A percentile compares a stretch with the other conserved stretches of the same genome.
These are phyloP conservation scores for Falco biarmicus DNA, from an alignment of 2,797 vertebrate genomes.

Conservation along the genomic window DNA sequence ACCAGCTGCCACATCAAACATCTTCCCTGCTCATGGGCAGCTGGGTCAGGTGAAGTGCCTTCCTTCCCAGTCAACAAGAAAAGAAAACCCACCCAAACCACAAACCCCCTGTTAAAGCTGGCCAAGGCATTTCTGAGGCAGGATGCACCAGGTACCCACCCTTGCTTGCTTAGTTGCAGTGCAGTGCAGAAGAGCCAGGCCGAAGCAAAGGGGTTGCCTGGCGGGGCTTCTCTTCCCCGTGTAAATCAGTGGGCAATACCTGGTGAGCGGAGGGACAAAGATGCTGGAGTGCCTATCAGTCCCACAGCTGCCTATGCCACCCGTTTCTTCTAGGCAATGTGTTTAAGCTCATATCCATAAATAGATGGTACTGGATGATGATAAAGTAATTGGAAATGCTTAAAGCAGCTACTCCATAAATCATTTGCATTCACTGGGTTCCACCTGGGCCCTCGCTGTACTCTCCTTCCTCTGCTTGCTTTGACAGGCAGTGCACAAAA, in stretches of 20 bases:
- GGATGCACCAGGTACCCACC: neutral
- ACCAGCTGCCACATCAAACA: neutral
- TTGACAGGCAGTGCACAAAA: conserved; percentile 18
- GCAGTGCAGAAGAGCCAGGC: neutral
- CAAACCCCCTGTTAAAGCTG: neutral
- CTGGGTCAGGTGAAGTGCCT: neutral
- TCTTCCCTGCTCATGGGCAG: neutral
- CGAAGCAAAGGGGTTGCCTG: neutral
- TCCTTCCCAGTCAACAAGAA: neutral
- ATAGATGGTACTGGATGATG: neutral
- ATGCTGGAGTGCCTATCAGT: neutral
- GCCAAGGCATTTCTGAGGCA: neutral
- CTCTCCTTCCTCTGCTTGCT: neutral
- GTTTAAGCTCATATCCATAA: conserved; percentile 9
- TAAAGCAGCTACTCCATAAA: conserved; percentile 40
- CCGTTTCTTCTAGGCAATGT: neutral
- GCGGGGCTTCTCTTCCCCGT: neutral
- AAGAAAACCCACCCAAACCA: neutral
- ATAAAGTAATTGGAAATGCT: conserved; percentile 4
- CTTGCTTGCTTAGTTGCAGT: neutral
- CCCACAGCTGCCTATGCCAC: neutral
- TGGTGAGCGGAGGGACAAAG: neutral
- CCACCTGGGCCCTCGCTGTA: conserved; percentile 8
- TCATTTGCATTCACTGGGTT: conserved; percentile 28
- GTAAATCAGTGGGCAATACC: neutral